phyloP scores from a whole-genome alignment of 2,113 vertebrate species.

The Rhinolophus ferrumequinum region DNA sequence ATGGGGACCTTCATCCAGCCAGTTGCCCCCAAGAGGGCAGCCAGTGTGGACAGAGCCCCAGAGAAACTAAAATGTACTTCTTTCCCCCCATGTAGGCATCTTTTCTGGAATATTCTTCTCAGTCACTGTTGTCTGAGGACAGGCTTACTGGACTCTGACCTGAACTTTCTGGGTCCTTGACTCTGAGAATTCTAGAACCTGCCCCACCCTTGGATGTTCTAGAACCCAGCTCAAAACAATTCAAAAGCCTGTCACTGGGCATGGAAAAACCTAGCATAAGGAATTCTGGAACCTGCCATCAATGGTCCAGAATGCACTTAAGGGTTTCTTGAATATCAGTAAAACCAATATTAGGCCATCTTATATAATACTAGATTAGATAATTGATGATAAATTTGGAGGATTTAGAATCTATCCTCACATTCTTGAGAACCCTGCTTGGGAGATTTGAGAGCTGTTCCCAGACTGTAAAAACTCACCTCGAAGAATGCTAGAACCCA shows the following conservation, averaged over 20 bases:
- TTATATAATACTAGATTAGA: too few relatives aligned
- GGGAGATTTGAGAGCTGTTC: background rate
- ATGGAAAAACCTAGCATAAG: background rate
- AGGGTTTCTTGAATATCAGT: background rate
- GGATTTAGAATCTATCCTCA: background rate
- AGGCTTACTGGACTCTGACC: background rate
- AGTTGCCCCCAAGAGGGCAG: background rate
- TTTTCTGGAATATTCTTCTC: background rate
- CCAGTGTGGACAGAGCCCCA: background rate
- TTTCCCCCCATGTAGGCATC: too few relatives aligned
- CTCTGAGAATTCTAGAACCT: background rate
- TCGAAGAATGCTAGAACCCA: background rate
- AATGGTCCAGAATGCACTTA: background rate
- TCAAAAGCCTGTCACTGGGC: background rate
- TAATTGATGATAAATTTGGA: background rate
- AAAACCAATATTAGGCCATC: too few relatives aligned
- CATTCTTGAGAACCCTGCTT: rapidly evolving
- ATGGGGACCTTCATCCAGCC: background rate
- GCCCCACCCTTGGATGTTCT: background rate
- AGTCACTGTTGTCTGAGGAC: background rate
- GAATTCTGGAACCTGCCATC: background rate
- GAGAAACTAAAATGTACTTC: background rate
- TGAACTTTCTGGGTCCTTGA: background rate
- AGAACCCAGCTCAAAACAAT: background rate
- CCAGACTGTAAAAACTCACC: background rate